Evolutionary conservation across 2,113 vertebrate species (phyloP), one percentile per base, ranked within the genome.

Genomic region (Tricholaema leucomelas): DNA sequence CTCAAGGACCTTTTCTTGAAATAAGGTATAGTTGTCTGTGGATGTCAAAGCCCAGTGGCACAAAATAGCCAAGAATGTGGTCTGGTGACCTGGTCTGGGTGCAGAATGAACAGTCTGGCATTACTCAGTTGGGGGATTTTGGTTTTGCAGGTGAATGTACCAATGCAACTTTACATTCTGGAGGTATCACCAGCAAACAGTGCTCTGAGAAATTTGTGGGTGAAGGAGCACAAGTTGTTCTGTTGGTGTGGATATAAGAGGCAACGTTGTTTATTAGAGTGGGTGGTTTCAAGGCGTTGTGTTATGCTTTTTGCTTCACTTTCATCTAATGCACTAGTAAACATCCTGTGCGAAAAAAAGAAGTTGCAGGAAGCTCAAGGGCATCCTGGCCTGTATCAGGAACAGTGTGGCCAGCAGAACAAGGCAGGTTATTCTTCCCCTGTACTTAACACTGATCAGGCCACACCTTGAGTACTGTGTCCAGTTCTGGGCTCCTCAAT

Each of bases 31-130:
- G 78, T 33, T 84, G 40, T 38, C 65, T 89, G 63, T 72, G 65
- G 88, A 73, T 84, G 70, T 70, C 83, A 18, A 40, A 31, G 5
- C 75, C 56, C 89, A 44, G 83, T 81, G 69, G 92, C 85, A 84
- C 67, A 76, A 91, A 96, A 74, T 24, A 14, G 73, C 56, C 20
- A 15, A 89, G 94, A 94, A 82, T 40, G n/a, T n/a, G n/a, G 33
- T 75, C 72, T 15, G 67, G 36, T 85, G 85, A 7, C 91, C 72
- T 90, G 40, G 79, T 91, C 63, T 95, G 69, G 48, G 38, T 93
- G 83, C 88, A 78, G 88, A 94, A 87, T 90, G 78, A 92, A 36
- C 86, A 79, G 50, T n/a, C 56, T 92, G 42, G 27, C 77, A 86
- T 86, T 91, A 56, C 82, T 93, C 83, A 9, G 4, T 88, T 50